Base-by-base conservation (phyloP, 2,888 invertebrate species). In the Cerastis leucographa region DNA sequence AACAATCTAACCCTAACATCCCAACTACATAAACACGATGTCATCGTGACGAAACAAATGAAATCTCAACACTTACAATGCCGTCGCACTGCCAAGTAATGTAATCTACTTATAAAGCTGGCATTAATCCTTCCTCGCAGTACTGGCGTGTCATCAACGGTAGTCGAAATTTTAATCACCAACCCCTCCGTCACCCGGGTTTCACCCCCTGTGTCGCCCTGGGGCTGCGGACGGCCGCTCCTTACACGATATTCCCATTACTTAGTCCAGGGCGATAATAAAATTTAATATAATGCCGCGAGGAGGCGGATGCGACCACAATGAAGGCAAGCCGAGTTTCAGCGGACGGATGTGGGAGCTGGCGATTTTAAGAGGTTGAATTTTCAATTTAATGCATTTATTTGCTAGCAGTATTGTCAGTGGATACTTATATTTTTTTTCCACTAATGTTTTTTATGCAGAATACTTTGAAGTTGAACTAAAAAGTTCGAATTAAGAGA, bases 171-270 rank as follows among this genome's bases (percentile, higher is more conserved):
- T 96, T 96, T 96, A 96, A 96, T 96, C 96, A 95, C 96, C 90
- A 89, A 83, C 89, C 83, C 80, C 79, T 71, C 74, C 74, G 80
- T 77, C 54, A 51, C 83, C 78, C 86, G 22, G 61, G 42, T 80
- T 82, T 83, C 78, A 85, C 85, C 89, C 91, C 91, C 91, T 87
- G 85, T 84, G 88, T 89, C 92, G 93, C 94, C 95, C 91, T 89
- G 92, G 93, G 95, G 94, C 93, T 91, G 91, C 93, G 94, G 94
- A 93, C 94, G 94, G 93, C 92, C 95, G 94, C 95, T 96, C 96
- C 97, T 97, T 97, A 97, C 97, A 97, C 96, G 96, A 96, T 96
- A 97, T 97, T 97, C 96, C 96, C 97, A 97, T 97, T 97, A 97
- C 96, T 97, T 96, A 96, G 97, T 96, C 96, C 96, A 94, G 94